phyloP scores from a whole-genome alignment of 2,797 vertebrate genomes.

The Lepus townsendii region DNA sequence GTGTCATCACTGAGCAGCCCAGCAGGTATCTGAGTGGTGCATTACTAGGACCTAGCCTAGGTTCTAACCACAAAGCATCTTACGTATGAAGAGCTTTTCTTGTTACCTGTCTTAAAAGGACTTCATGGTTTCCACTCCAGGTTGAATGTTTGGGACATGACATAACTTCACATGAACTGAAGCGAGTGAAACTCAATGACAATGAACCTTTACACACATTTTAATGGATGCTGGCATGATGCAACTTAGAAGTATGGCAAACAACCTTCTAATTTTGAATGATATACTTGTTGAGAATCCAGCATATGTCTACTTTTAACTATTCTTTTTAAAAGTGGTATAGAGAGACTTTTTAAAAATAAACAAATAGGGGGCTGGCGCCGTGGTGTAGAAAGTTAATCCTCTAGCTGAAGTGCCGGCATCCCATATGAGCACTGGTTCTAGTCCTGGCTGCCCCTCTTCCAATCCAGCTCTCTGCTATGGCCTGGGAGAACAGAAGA shows the following conservation, averaged over 20 bases:
- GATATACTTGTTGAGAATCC: not conserved
- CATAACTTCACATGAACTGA: conserved; percentile 13
- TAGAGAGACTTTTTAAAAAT: not conserved
- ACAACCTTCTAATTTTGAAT: not conserved
- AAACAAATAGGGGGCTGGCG: not conserved
- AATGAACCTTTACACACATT: not conserved
- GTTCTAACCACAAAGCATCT: conserved; percentile 64
- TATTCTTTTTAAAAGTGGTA: not conserved
- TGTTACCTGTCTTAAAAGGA: conserved; percentile 71
- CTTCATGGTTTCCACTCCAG: conserved; percentile 68
- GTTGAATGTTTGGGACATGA: conserved; percentile 74
- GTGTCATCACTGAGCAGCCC: conserved; percentile 78
- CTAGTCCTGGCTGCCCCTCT: too few relatives aligned
- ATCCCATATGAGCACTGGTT: too few relatives aligned
- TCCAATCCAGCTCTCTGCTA: too few relatives aligned
- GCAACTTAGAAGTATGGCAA: not conserved
- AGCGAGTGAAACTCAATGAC: conserved; percentile 75
- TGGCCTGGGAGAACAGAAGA: too few relatives aligned
- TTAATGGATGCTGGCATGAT: not conserved
- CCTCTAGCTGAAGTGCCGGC: too few relatives aligned
- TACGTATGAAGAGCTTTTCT: conserved; percentile 77
- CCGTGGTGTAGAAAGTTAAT: too few relatives aligned
- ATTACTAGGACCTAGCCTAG: conserved; percentile 78
- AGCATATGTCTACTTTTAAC: not conserved
- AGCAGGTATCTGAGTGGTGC: conserved; percentile 68